Evolutionary conservation across 1,140 invertebrate species (phyloP), one percentile per base, ranked within the genome.

Genomic region (Heliconius hewitsoni): DNA sequence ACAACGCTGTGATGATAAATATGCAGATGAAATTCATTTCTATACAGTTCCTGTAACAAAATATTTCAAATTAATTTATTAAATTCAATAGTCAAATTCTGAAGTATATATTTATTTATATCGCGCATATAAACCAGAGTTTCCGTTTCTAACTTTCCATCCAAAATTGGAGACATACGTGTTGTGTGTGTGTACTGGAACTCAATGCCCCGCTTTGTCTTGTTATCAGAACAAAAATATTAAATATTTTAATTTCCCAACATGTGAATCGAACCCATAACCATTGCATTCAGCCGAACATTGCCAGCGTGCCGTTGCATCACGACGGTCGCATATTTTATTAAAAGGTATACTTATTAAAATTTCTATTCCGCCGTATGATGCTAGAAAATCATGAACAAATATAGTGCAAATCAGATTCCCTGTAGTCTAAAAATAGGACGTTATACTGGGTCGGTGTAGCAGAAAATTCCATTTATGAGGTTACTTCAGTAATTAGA

Each of bases 21-120:
- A 82, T 57, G 77, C 81, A 82, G 13, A 82, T 30, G 71, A 57
- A 46, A 66, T 82, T 79, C 81, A 82, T 82, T 79, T 82, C 78
- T 71, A 39, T 74, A 46, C 27, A 42, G 46, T 73, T 50, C 72
- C 81, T 82, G 78, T 46, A 82, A 82, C 78, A 77, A 79, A 18
- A 42, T 16, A 60, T 71, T 76, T 66, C 11, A 57, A 60, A 57
- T 76, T 73, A 80, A 23, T 73, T 66, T 18, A 27, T 75, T 76
- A 73, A 18, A 52, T 30, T 55, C 6, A 19, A 37, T 1, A 37
- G 6, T 37, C 0, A 37, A 37, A 37, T 37, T 37, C 6, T 37
- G 4, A 37, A 6, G 34, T 3, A 34, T 34, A 34, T 34, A 34
- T 30, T 0, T 23, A 23, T 23, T 34, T 34, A 34, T 34, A 6